phyloP scores from a whole-genome alignment of 2,888 invertebrate species.

The Callyntrura guangdongensis region DNA sequence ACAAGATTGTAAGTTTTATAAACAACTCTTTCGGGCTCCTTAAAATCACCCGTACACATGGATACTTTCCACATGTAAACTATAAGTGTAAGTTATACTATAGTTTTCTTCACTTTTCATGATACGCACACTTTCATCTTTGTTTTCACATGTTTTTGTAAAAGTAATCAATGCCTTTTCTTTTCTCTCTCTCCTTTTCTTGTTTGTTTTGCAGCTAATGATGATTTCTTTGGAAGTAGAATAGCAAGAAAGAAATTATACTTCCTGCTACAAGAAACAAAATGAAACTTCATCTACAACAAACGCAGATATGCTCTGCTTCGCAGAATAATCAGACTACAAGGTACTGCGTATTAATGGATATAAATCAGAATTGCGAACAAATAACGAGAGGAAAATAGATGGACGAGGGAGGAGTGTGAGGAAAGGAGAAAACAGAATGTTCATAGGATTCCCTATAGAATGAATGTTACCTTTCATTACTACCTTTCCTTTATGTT shows the following conservation, averaged over 20 bases:
- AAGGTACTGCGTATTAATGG: neutral
- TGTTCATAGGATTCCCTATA: too few species aligned
- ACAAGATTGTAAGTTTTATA: constrained; percentile 1
- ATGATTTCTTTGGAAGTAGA: constrained; percentile 52
- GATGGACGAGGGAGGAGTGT: neutral
- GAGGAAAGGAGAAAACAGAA: too few species aligned
- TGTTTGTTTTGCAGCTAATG: constrained; percentile 40
- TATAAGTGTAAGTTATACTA: neutral
- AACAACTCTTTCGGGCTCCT: neutral
- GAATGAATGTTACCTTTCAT: constrained; percentile 44
- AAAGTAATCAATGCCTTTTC: constrained; percentile 62
- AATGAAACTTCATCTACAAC: too few species aligned
- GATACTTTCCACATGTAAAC: neutral
- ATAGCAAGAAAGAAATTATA: constrained; percentile 22
- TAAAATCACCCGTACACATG: neutral
- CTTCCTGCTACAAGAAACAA: too few species aligned
- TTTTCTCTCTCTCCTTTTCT: constrained; percentile 5
- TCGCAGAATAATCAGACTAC: too few species aligned
- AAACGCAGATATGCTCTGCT: too few species aligned
- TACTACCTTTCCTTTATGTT: constrained; percentile 37
- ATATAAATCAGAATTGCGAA: too few species aligned
- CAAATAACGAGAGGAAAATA: neutral
- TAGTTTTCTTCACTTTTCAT: neutral
- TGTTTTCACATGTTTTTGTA: constrained; percentile 47
- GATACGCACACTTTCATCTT: constrained; percentile 45